Conservation (phyloP, 1,140 invertebrate species). For the Pseudomyrmex cubaensis region DNA sequence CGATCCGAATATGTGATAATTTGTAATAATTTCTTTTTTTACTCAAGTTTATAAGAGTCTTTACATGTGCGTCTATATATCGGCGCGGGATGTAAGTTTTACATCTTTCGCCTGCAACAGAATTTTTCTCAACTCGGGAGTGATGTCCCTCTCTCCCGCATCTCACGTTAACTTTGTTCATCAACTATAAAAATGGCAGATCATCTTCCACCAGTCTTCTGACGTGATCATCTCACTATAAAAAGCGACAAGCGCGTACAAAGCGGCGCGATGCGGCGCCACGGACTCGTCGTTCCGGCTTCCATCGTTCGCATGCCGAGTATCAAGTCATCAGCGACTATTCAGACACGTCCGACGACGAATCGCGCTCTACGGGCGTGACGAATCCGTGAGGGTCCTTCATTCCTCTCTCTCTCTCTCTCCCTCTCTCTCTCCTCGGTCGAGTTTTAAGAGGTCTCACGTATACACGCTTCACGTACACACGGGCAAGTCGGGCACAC, state of each 20-base stretch:
- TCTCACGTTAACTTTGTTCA: not conserved
- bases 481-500: conserved; percentile 4
- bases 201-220: not conserved
- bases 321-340: conserved; percentile 84
- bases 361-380: conserved; percentile 73
- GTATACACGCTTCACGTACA: not conserved
- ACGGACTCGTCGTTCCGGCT: conserved; percentile 36
- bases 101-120: too few species aligned
- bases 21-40: not conserved
- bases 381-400: conserved; percentile 76
- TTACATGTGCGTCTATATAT: too few species aligned
- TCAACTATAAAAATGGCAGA: too few species aligned
- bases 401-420: conserved; percentile 44
- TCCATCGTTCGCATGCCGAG: conserved; percentile 68
- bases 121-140: too few species aligned
- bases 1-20: not conserved
- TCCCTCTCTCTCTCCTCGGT: not conserved
- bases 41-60: not conserved
- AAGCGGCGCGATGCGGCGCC: conserved; percentile 56
- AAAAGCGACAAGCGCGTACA: conserved; percentile 11
- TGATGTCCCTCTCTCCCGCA: too few species aligned
- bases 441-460: conserved; percentile 56
- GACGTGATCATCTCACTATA: conserved; percentile 2
- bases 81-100: too few species aligned
- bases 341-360: conserved; percentile 75